phyloP scores from a whole-genome alignment of 1,140 invertebrate genomes.

The Heterodera schachtii region DNA sequence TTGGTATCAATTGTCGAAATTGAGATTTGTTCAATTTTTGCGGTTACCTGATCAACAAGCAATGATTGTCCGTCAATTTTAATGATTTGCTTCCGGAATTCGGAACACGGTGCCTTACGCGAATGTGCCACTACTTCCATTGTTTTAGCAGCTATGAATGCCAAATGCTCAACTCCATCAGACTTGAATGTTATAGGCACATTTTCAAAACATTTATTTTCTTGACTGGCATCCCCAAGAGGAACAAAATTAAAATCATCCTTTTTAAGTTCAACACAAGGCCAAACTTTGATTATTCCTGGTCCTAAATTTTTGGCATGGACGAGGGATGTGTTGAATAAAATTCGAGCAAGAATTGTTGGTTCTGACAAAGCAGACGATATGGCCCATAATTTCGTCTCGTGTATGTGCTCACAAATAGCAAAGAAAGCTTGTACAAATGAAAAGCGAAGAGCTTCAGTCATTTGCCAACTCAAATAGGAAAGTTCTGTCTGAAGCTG shows the following conservation, averaged over 20 bases:
- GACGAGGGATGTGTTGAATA: not conserved
- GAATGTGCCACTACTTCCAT: slow-evolving; percentile 10
- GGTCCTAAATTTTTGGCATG: not conserved
- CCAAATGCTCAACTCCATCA: not conserved
- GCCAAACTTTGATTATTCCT: slow-evolving; percentile 11
- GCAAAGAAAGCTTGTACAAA: not conserved
- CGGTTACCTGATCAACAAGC: not conserved
- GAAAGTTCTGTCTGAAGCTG: slow-evolving; percentile 4
- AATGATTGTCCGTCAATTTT: not conserved
- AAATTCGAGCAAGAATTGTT: not conserved
- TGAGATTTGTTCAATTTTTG: not conserved
- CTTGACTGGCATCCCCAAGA: not conserved
- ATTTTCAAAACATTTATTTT: slow-evolving; percentile 15
- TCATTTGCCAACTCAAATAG: slow-evolving; percentile 6
- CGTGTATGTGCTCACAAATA: not conserved
- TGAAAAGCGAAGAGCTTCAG: not conserved
- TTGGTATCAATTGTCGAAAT: not conserved
- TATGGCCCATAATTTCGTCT: not conserved
- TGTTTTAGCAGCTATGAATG: not conserved
- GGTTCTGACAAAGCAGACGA: not conserved
- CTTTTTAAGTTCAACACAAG: not conserved
- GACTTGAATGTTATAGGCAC: not conserved
- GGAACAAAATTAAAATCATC: slow-evolving; percentile 2
- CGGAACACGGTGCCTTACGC: not conserved
- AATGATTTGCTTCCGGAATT: not conserved